A percentile compares a stretch with the other conserved stretches of the same genome.
Conservation (phyloP, 1,140 invertebrate genomes). For the Saccostrea cuccullata region DNA sequence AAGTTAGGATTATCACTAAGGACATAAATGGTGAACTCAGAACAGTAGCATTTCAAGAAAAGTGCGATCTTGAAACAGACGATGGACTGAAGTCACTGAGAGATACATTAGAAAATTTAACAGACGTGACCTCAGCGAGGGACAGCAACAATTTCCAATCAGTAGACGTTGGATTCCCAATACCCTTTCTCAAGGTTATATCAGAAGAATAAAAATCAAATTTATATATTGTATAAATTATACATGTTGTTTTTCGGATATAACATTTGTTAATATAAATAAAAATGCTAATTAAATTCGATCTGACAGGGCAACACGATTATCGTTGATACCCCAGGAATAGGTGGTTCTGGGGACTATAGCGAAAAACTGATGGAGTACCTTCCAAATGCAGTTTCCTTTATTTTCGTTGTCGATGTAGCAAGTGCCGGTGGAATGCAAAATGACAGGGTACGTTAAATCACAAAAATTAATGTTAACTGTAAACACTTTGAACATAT, state of each 20-base stretch:
- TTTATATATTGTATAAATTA: background rate
- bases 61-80: background rate
- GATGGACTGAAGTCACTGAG: background rate
- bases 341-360: background rate
- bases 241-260: background rate
- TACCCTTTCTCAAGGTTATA: background rate
- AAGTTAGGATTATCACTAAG: background rate
- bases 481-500: background rate
- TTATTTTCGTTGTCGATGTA: background rate
- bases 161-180: background rate
- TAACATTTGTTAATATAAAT: background rate
- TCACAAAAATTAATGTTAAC: background rate
- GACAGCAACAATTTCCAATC: background rate
- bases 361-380: background rate
- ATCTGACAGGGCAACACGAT: constrained; percentile 3
- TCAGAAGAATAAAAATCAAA: background rate
- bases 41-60: background rate
- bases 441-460: background rate
- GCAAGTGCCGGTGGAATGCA: background rate
- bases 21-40: background rate
- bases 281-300: background rate
- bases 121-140: background rate
- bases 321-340: background rate
- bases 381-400: background rate
- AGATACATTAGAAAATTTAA: background rate